These are phyloP conservation scores for Ataeniobius toweri DNA, from an alignment of 2,797 vertebrate genomes.

Conservation along the genomic window DNA sequence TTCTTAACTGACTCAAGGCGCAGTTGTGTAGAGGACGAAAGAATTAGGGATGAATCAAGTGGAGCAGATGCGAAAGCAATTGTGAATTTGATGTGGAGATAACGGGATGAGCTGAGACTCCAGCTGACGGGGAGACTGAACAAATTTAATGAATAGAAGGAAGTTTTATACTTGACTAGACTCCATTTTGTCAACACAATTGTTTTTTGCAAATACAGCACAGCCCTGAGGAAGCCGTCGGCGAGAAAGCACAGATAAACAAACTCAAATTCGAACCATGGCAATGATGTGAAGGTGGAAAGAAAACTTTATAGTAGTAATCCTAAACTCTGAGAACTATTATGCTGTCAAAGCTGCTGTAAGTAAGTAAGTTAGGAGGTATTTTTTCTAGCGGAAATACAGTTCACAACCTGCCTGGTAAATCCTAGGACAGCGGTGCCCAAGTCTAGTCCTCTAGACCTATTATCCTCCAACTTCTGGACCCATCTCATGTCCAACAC, in stretches of 20 bases:
- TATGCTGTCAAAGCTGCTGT: background rate
- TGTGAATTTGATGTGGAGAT: conserved; percentile 58
- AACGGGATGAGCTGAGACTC: conserved; percentile 57
- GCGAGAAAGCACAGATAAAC: conserved; percentile 13
- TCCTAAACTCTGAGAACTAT: background rate
- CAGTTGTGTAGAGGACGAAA: conserved; percentile 33
- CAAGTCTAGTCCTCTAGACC: too few relatives aligned
- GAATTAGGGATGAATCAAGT: conserved; percentile 45
- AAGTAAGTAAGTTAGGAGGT: background rate
- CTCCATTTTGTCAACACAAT: conserved; percentile 57
- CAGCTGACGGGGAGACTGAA: conserved; percentile 46
- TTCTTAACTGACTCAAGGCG: conserved; percentile 39
- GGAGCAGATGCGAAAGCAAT: conserved; percentile 54
- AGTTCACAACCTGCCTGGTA: background rate
- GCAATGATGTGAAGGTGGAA: conserved; percentile 5
- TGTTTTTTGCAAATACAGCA: conserved; percentile 37
- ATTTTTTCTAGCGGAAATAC: conserved; percentile 2
- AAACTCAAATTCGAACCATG: background rate
- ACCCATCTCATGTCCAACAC: too few relatives aligned
- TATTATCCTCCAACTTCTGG: too few relatives aligned
- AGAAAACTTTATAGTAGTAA: background rate
- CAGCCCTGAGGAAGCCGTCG: conserved; percentile 32
- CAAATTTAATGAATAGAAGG: conserved; percentile 65
- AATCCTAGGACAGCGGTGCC: too few relatives aligned
- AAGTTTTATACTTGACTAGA: conserved; percentile 49